phyloP scores from a whole-genome alignment of 2,888 invertebrate genomes.

The Drosophila affinis region DNA sequence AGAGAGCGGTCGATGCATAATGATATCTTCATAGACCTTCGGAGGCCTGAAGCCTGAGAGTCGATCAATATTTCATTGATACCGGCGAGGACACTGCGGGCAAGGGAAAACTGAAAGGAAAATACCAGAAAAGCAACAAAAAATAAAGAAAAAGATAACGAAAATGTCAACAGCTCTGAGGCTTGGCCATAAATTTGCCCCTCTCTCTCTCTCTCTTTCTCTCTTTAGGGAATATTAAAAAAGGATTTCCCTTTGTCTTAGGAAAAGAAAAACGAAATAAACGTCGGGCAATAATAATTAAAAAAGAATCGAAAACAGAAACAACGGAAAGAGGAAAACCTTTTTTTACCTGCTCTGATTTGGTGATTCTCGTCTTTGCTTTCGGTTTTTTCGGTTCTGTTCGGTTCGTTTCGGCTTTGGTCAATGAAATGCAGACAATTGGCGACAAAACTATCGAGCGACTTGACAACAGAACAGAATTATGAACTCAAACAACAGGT shows the following conservation, averaged over 20 bases:
- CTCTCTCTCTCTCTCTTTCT: background rate
- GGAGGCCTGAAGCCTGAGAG: conserved; percentile 11
- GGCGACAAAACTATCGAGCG: conserved; percentile 76
- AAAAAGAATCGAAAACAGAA: conserved; percentile 55
- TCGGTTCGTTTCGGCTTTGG: background rate
- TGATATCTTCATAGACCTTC: conserved; percentile 69
- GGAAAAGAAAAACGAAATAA: conserved; percentile 45
- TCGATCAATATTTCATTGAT: conserved; percentile 76
- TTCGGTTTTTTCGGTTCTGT: background rate
- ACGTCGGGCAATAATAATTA: conserved; percentile 73
- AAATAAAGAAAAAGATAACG: conserved; percentile 59
- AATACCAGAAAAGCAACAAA: conserved; percentile 1
- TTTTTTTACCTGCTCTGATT: conserved; percentile 62
- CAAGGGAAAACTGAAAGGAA: conserved; percentile 38
- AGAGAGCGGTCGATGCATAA: conserved; percentile 63
- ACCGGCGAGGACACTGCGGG: conserved; percentile 53
- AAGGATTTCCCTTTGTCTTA: conserved; percentile 73
- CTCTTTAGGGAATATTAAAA: conserved; percentile 67
- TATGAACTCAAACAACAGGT: conserved; percentile 40
- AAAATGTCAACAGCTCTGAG: conserved; percentile 80
- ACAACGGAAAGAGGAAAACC: conserved; percentile 7
- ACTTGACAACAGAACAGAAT: conserved; percentile 37
- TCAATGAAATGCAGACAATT: conserved; percentile 75
- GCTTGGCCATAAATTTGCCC: conserved; percentile 75
- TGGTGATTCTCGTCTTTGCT: background rate